A percentile compares a stretch with the other conserved stretches of the same genome.
phyloP scores from a whole-genome alignment of 2,113 vertebrate species.

The Mastomys natalensis region DNA sequence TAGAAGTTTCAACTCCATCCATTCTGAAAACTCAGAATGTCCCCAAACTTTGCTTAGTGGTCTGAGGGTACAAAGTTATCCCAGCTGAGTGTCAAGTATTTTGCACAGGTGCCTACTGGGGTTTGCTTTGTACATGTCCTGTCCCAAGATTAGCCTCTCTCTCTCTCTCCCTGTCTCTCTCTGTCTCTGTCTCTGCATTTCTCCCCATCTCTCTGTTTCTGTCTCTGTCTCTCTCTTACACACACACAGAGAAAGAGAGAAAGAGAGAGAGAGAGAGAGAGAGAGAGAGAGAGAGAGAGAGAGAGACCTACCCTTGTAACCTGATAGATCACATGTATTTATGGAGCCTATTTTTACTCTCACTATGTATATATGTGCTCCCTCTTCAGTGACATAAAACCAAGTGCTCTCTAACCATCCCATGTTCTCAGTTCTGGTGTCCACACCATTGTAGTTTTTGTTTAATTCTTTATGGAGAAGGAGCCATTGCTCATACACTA shows the following conservation, averaged over 20 bases:
- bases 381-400: not conserved
- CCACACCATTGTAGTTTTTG: not conserved
- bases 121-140: not conserved
- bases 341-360: not conserved
- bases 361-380: not conserved
- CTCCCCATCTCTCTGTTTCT: not conserved
- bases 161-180: not conserved
- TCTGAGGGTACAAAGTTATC: not conserved
- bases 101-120: not conserved
- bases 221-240: not conserved
- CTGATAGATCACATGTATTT: not conserved
- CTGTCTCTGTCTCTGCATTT: not conserved
- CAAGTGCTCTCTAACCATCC: not conserved
- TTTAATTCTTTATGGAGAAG: conserved; percentile 17
- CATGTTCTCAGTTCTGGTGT: not conserved
- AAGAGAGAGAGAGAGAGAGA: no score
- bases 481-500: not conserved
- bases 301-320: not conserved
- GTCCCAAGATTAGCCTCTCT: not conserved
- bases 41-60: not conserved
- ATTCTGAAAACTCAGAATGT: not conserved
- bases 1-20: not conserved
- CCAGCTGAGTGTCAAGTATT: not conserved
- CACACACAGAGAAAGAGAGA: not conserved
- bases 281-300: no score